Percentiles rank a stretch among this genome's conserved stretches.
Evolutionary conservation across 2,888 invertebrate species (phyloP).

Genomic region (Euplexia lucipara): DNA sequence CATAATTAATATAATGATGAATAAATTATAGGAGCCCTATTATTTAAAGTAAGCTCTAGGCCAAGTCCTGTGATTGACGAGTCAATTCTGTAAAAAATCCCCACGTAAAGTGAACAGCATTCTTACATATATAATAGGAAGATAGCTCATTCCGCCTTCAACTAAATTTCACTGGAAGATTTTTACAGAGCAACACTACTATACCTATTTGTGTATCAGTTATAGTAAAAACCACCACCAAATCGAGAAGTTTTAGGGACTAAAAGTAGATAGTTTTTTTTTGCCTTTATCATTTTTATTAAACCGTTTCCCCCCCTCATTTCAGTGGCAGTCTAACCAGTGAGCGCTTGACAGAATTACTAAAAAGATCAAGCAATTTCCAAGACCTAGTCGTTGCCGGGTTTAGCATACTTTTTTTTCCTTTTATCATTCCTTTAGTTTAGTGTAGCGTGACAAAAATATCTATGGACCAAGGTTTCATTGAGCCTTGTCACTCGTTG

Average conservation of each 20-base stretch:
- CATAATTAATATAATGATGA: no score
- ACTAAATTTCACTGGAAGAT: no score
- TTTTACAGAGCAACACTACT: no score
- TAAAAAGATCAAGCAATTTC: conserved; percentile 73
- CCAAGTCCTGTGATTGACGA: no score
- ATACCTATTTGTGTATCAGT: no score
- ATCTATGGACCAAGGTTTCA: conserved; percentile 34
- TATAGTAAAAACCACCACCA: no score
- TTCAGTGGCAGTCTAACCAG: conserved; percentile 82
- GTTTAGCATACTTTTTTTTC: conserved; percentile 71
- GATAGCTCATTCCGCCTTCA: no score
- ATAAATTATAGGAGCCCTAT: no score
- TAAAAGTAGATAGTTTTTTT: neutral
- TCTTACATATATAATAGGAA: no score
- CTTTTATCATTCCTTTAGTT: conserved; percentile 52
- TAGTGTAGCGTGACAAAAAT: conserved; percentile 39
- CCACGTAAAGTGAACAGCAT: no score
- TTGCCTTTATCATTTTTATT: conserved; percentile 1
- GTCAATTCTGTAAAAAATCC: no score
- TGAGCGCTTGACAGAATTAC: conserved; percentile 72
- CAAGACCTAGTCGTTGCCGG: conserved; percentile 76
- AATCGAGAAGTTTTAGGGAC: neutral
- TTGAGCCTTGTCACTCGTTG: conserved; percentile 42
- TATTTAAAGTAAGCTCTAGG: no score
- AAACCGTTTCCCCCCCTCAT: conserved; percentile 58